These are phyloP conservation scores for Seira ritae DNA, from an alignment of 2,888 invertebrate genomes.

Conservation along the genomic window DNA sequence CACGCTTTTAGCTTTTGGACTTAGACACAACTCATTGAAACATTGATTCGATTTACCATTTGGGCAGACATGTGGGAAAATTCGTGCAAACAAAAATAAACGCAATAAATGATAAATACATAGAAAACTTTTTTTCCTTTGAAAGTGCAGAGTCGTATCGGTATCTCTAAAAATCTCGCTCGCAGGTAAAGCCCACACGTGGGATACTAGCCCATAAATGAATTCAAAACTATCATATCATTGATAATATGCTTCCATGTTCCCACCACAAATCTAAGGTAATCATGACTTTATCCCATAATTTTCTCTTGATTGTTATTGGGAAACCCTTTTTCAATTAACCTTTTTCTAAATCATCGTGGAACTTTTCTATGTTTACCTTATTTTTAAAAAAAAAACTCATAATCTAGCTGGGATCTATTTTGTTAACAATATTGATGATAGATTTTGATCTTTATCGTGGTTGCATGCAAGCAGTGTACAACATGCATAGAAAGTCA, in stretches of 20 bases:
- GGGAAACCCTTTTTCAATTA: conserved; percentile 52
- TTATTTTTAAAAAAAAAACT: not conserved
- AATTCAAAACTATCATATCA: not conserved
- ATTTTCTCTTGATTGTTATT: conserved; percentile 48
- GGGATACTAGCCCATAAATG: not conserved
- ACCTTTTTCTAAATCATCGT: conserved; percentile 53
- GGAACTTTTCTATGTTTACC: not conserved
- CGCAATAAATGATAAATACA: too few relatives aligned
- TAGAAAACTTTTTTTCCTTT: too few relatives aligned
- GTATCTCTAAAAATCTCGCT: too few relatives aligned
- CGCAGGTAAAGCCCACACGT: too few relatives aligned
- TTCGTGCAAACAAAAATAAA: too few relatives aligned
- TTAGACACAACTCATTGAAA: too few relatives aligned
- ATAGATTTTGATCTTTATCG: conserved; percentile 23
- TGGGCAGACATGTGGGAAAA: too few relatives aligned
- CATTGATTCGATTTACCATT: too few relatives aligned
- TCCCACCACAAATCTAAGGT: not conserved
- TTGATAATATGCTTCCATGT: not conserved
- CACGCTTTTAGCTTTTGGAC: too few relatives aligned
- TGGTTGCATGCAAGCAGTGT: conserved; percentile 27
- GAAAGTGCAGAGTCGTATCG: too few relatives aligned
- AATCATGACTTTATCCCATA: conserved; percentile 32
- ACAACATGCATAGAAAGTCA: not conserved
- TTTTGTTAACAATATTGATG: not conserved
- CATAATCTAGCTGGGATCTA: too few relatives aligned